A percentile compares a stretch with the other conserved stretches of the same genome.
These are phyloP conservation scores for Perognathus longimembris DNA, from an alignment of 2,113 vertebrate genomes.

Conservation along the genomic window DNA sequence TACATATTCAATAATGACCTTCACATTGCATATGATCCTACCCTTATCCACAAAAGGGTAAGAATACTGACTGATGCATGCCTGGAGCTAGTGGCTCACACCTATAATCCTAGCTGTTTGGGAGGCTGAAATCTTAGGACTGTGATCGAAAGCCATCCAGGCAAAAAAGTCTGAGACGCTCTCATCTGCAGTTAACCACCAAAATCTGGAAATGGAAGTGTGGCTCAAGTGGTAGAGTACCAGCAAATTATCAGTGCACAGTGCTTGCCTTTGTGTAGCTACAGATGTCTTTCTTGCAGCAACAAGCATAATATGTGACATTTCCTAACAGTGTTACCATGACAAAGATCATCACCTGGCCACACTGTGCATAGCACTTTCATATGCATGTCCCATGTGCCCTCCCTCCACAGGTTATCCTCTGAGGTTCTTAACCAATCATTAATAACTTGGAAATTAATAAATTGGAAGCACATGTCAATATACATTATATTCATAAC, in stretches of 20 bases:
- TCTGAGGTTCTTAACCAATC: not conserved
- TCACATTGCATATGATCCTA: not conserved
- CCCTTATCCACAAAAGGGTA: not conserved
- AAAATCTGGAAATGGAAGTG: no score
- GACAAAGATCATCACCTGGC: not conserved
- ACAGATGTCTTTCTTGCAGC: not conserved
- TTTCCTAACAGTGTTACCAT: not conserved
- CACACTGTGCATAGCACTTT: not conserved
- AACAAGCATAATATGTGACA: not conserved
- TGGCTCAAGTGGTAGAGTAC: no score
- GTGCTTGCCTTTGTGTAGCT: not conserved
- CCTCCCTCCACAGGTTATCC: not conserved
- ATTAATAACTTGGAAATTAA: conserved; percentile 49
- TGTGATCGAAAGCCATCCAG: no score
- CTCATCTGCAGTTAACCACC: no score
- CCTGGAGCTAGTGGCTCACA: no score
- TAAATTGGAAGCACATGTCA: not conserved
- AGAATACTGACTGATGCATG: not conserved
- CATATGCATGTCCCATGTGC: not conserved
- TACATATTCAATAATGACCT: not conserved
- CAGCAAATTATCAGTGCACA: not conserved
- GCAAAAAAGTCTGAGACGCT: no score
- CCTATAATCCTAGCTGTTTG: no score
- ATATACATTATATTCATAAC: no score
- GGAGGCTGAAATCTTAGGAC: no score